Base-by-base conservation (phyloP, 2,113 vertebrate genomes). In the Vireo altiloquus region DNA sequence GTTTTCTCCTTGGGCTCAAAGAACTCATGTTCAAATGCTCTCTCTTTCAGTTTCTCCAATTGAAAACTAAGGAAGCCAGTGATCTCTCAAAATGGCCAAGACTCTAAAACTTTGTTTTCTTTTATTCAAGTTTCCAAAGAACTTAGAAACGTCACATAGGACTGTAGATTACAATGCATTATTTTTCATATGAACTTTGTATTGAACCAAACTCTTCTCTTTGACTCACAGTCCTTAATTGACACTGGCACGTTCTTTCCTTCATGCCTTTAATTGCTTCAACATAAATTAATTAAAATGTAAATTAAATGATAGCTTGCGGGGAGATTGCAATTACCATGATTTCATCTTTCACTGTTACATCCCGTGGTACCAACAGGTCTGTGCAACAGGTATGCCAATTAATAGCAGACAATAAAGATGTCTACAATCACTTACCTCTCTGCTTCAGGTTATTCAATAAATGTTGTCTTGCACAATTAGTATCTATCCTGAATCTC, bases 281-380 rank as follows among this genome's bases (percentile, higher is more conserved):
- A 85, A 39, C 54, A 63, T 93, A 91, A 96, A 87, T 87, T 91
- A 95, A 97, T 94, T 95, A 95, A 95, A 95, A 94, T 92, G 71
- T 70, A 95, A 95, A 95, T 95, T 80, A 94, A 95, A 89, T 56
- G 27, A 92, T 94, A 91, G 75, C 94, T 92, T 82, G 46, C 0
- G 2, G 90, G 84, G 53, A 94, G 84, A 94, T 85, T 77, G 84
- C 59, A 91, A 85, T 94, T 92, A 95, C 77, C n/a, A 25, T 61
- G 71, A 95, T 82, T 95, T 97, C 78, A 91, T 90, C 82, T 80
- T 72, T 71, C 37, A 30, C 44, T 95, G 42, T 84, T 94, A 35
- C 39, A 76, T 68, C 40, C 54, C 0, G 0, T 76, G 78, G 54
- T 92, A 94, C 64, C 88, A 92, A 87, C 86, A 94, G 91, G 89